phyloP scores from a whole-genome alignment of 2,113 vertebrate species.

The Corapipo altera region DNA sequence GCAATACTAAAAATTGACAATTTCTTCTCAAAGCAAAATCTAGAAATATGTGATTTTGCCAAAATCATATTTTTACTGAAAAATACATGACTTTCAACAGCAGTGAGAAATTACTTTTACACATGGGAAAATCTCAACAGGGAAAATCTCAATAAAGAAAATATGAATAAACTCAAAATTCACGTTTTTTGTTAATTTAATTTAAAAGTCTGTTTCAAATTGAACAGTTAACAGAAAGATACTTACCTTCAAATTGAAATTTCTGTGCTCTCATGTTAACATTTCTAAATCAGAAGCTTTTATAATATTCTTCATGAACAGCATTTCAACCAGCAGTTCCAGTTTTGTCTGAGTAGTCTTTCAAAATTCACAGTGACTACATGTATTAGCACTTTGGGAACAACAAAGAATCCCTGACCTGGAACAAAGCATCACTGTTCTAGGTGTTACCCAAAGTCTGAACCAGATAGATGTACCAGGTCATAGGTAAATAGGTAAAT shows the following conservation, averaged over 20 bases:
- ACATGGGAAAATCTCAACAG: background rate
- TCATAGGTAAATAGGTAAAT: background rate
- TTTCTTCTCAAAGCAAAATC: background rate
- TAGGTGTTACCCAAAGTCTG: background rate
- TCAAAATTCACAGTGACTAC: background rate
- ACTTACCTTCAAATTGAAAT: background rate
- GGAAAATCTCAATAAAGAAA: background rate
- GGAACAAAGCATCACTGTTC: background rate
- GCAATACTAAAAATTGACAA: background rate
- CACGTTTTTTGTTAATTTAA: background rate
- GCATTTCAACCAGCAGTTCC: background rate
- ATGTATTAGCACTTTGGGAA: background rate
- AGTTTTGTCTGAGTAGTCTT: background rate
- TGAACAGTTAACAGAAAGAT: background rate
- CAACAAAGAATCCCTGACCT: background rate
- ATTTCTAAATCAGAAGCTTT: background rate
- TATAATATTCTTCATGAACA: background rate
- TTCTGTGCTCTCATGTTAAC: background rate
- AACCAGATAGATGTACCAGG: background rate
- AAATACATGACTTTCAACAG: background rate
- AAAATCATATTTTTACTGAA: background rate
- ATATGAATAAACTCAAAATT: background rate
- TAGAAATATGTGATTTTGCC: background rate
- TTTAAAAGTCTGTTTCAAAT: background rate
- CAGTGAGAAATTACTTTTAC: background rate